phyloP scores from a whole-genome alignment of 2,888 invertebrate species.

The Drosophila pullipes region DNA sequence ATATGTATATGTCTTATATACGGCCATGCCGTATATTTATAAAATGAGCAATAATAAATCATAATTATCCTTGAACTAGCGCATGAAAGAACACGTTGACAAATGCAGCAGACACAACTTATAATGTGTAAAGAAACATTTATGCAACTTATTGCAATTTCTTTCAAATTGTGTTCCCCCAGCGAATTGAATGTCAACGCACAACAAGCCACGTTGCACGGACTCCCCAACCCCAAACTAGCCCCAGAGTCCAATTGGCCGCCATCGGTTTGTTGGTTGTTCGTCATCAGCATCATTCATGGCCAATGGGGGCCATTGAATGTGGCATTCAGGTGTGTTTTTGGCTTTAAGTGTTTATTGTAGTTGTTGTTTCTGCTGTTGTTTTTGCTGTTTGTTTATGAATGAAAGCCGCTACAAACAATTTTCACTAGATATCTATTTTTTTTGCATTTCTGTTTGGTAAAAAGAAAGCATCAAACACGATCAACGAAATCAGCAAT shows the following conservation, averaged over 20 bases:
- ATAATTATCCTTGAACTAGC: conserved; percentile 70
- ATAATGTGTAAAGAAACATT: conserved; percentile 16
- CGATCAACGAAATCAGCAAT: conserved; percentile 47
- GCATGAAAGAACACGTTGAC: conserved; percentile 27
- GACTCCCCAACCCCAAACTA: conserved; percentile 41
- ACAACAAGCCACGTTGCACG: conserved; percentile 46
- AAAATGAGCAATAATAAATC: conserved; percentile 10
- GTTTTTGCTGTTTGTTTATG: conserved; percentile 30
- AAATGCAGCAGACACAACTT: background rate
- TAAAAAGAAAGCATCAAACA: conserved; percentile 55
- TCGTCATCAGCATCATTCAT: conserved; percentile 43
- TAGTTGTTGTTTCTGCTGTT: background rate
- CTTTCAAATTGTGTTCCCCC: conserved; percentile 42
- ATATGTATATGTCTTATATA: background rate
- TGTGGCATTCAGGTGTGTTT: conserved; percentile 73
- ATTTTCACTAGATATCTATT: conserved; percentile 32
- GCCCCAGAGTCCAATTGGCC: conserved; percentile 17
- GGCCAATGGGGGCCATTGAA: conserved; percentile 69
- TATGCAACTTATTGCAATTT: conserved; percentile 65
- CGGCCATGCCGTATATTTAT: conserved; percentile 30
- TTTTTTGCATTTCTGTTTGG: conserved; percentile 7
- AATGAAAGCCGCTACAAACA: conserved; percentile 52
- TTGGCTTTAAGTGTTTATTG: conserved; percentile 21
- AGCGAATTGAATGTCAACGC: conserved; percentile 67
- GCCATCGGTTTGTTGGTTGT: conserved; percentile 5